Conservation (phyloP, 2,888 invertebrate species). For the Mycogona germanica region DNA sequence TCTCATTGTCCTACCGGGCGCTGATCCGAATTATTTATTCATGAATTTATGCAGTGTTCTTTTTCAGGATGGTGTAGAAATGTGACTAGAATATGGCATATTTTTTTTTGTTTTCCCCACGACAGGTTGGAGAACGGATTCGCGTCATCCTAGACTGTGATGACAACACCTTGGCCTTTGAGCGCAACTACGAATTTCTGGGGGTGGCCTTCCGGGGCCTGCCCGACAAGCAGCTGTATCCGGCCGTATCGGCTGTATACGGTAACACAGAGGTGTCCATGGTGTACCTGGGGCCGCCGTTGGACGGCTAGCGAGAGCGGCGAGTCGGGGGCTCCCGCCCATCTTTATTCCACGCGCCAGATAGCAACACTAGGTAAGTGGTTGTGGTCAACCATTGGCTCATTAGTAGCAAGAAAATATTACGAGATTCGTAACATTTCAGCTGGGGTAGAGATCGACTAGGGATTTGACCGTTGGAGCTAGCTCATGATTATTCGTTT, state of each 20-base stretch:
- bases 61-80: too few relatives aligned
- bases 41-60: too few relatives aligned
- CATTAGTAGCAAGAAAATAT: too few relatives aligned
- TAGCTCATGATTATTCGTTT: too few relatives aligned
- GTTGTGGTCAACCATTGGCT: too few relatives aligned
- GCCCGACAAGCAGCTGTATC: conserved; percentile 84
- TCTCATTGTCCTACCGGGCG: too few relatives aligned
- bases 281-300: conserved; percentile 93
- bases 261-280: conserved; percentile 99
- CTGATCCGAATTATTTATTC: too few relatives aligned
- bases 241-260: conserved; percentile 95
- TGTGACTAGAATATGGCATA: too few relatives aligned
- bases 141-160: conserved; percentile 97
- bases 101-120: conserved; percentile 21
- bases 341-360: not conserved
- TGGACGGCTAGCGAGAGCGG: conserved; percentile 86
- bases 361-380: too few relatives aligned
- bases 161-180: conserved; percentile 91
- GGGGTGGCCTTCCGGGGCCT: conserved; percentile 95
- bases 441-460: too few relatives aligned
- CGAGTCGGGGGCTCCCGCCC: too few relatives aligned
- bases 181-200: conserved; percentile 94
- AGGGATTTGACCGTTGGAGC: too few relatives aligned
- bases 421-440: not conserved
- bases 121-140: conserved; percentile 90